Evolutionary conservation across 1,140 invertebrate species (phyloP), one percentile per base, ranked within the genome.

Genomic region (Littorina saxatilis): DNA sequence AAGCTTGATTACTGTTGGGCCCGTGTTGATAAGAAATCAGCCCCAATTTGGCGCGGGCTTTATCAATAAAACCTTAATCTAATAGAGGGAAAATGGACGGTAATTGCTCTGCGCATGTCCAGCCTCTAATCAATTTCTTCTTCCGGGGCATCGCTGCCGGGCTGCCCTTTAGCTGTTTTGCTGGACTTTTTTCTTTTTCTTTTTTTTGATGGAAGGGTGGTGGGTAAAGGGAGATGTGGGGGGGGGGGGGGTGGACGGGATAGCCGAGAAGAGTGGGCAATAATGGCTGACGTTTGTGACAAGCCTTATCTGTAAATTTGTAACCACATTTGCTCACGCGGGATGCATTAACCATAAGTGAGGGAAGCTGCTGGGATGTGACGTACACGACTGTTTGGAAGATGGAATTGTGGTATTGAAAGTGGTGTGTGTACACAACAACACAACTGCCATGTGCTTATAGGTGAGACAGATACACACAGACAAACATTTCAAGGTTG

Each of bases 11-110:
- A 27, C 68, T 40, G 37, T 35, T 7, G 37, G 32, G 35, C 35
- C 40, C 40, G 68, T 72, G 68, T 72, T 73, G 70, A 73, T 73
- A 73, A 73, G 70, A 73, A 73, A 73, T 73, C 70, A 73, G 70
- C 23, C 40, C n/a, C 70, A 73, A 73, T 73, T 52, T 73, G 70
- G 70, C 70, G 70, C 23, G 29, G 32, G n/a, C 43, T 73, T 73
- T 73, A 73, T 73, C 70, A 73, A 73, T 73, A 73, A 39, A 47
- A 29, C 40, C 70, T 29, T 52, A 73, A 73, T 73, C 70, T 73
- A 73, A 73, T 73, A n/a, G 70, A 29, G 20, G 29, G 20, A 73
- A 73, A 73, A 73, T 52, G 70, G 39, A 73, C 70, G 43, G 70
- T 52, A 73, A 73, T 73, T 73, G 70, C 70, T 52, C 50, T 52